Base-by-base conservation (phyloP, 1,140 invertebrate species). In the Ladona fulva region DNA sequence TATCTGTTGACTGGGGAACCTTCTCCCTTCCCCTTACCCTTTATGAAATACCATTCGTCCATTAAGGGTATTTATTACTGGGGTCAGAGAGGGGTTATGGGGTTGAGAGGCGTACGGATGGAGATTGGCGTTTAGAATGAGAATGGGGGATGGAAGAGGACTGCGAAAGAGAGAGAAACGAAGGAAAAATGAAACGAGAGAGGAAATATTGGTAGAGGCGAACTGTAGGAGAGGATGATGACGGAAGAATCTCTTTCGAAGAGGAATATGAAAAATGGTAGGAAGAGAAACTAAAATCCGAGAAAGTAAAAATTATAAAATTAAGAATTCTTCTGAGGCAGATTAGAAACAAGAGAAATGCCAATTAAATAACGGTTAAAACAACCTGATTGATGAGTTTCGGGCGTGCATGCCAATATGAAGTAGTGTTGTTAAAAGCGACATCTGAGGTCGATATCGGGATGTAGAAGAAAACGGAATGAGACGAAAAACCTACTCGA, bases 11-110 rank as follows among this genome's bases (percentile, higher is more conserved):
- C 24, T 25, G 24, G 74, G 24, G 37, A 16, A 16, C 3, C 8
- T 22, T n/a, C n/a, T 11, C 74, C 74, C 74, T 25, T n/a, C 74
- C 74, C 14, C 7, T 76, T 19, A 14, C 22, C 76, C 44, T 77
- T 42, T 77, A 77, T 77, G 76, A 77, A 77, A 77, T 77, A 77
- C 76, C 76, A 77, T 24, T 24, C 6, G 76, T 19, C 76, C 74
- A 75, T 75, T 75, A 75, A 75, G 3, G 74, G 3, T 75, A 75
- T 75, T 75, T 75, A 75, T 75, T 75, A 42, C 74, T 16, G 37
- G 12, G 74, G 74, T n/a, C 22, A 22, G 25, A 25, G 12, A 12
- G 52, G 52, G 52, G 52, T 66, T 12, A 22, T 12, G 52, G 12
- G 16, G 52, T n/a, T n/a, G n/a, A n/a, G n/a, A n/a, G n/a, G n/a